Conservation (phyloP, 2,888 invertebrate species). For the Gnatocerus cornutus region DNA sequence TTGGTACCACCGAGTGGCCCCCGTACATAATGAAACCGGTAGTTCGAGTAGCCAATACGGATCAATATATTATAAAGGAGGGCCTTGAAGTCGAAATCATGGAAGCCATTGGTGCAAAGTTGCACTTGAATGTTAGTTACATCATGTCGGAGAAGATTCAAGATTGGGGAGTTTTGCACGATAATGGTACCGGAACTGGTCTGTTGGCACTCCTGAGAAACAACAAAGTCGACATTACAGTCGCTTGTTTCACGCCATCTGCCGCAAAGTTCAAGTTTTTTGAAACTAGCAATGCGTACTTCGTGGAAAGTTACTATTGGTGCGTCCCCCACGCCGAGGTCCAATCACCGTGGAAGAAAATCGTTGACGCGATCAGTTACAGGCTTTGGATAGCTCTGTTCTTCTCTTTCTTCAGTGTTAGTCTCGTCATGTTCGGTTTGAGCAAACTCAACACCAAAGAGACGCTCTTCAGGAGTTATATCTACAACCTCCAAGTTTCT, state of each 20-base stretch:
- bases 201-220: conserved; percentile 51
- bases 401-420: background rate
- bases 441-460: background rate
- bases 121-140: conserved; percentile 51
- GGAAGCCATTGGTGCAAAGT: conserved; percentile 49
- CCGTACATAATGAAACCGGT: conserved; percentile 51
- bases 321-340: conserved; percentile 52
- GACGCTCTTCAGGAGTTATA: conserved; percentile 36
- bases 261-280: conserved; percentile 40
- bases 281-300: conserved; percentile 51
- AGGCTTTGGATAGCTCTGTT: conserved; percentile 12
- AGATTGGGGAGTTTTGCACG: conserved; percentile 52
- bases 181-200: conserved; percentile 52
- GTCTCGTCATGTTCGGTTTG: conserved; percentile 14
- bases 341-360: conserved; percentile 50
- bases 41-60: conserved; percentile 30
- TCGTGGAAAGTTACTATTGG: conserved; percentile 51
- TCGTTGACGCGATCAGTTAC: conserved; percentile 48
- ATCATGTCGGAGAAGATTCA: conserved; percentile 48
- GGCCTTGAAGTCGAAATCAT: conserved; percentile 54
- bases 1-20: conserved; percentile 54
- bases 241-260: conserved; percentile 51
- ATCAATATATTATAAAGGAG: conserved; percentile 47
- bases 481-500: conserved; percentile 40
- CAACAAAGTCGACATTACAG: conserved; percentile 52